phyloP scores from a whole-genome alignment of 2,797 vertebrate genomes.

The Micropoecilia bifurca region DNA sequence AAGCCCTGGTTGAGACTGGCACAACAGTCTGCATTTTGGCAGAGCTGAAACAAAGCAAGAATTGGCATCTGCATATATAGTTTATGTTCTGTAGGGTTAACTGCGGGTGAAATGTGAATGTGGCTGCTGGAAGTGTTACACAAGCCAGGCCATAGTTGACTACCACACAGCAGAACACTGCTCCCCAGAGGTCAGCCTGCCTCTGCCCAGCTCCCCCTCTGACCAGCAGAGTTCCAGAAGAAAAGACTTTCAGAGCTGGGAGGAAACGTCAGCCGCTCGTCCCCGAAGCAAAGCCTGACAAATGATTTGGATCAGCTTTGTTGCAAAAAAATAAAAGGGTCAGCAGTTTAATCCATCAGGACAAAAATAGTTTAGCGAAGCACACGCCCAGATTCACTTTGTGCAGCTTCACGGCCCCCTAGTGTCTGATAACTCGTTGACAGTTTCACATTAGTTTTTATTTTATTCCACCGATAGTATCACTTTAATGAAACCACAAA shows the following conservation, averaged over 20 bases:
- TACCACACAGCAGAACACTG: conserved; percentile 76
- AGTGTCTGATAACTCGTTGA: conserved; percentile 57
- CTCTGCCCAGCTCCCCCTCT: conserved; percentile 57
- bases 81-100: conserved; percentile 71
- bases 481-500: not conserved
- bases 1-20: conserved; percentile 54
- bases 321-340: conserved; percentile 3
- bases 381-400: conserved; percentile 14
- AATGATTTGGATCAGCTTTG: conserved; percentile 8
- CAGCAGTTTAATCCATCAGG: not conserved
- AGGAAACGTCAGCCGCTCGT: conserved; percentile 16
- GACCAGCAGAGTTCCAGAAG: conserved; percentile 57
- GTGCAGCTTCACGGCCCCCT: conserved; percentile 70
- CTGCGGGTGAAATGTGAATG: conserved; percentile 75
- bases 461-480: conserved; percentile 8
- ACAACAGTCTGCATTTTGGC: conserved; percentile 48
- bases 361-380: conserved; percentile 9
- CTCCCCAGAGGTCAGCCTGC: conserved; percentile 72
- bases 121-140: conserved; percentile 74
- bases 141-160: conserved; percentile 78
- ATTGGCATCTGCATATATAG: conserved; percentile 40
- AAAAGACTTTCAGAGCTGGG: conserved; percentile 25
- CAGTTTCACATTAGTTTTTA: conserved; percentile 8
- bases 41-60: conserved; percentile 46
- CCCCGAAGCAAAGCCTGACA: conserved; percentile 12